phyloP scores from a whole-genome alignment of 2,797 vertebrate species.

The Setipinna tenuifilis region DNA sequence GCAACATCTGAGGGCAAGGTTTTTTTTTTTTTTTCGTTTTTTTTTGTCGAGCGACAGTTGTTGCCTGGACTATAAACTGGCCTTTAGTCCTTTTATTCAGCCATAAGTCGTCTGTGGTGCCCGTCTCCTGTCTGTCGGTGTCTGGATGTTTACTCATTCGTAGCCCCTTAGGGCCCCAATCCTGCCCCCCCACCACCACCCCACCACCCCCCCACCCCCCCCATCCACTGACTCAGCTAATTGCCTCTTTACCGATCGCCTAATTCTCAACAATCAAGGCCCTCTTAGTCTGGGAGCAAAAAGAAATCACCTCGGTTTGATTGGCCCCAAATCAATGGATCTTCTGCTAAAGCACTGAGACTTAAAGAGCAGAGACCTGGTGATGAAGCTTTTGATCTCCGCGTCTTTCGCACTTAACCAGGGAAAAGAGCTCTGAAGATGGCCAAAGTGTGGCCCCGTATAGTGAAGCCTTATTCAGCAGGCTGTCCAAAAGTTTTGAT shows the following conservation, averaged over 20 bases:
- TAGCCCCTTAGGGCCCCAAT: background rate
- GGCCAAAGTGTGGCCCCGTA: background rate
- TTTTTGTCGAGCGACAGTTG: too few relatives aligned
- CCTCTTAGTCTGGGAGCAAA: slow-evolving; percentile 17
- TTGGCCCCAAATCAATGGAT: slow-evolving; percentile 20
- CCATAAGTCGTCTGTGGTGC: too few relatives aligned
- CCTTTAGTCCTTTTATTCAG: too few relatives aligned
- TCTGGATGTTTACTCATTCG: background rate
- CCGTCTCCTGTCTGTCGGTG: too few relatives aligned
- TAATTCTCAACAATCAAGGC: slow-evolving; percentile 44
- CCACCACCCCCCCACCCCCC: too few relatives aligned
- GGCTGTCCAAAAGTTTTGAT: background rate
- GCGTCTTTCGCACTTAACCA: background rate
- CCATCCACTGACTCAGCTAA: slow-evolving; percentile 44
- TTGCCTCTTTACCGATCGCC: slow-evolving; percentile 42
- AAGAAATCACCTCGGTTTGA: slow-evolving; percentile 24
- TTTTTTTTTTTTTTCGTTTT: too few relatives aligned
- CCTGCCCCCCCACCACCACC: background rate
- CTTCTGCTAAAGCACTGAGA: background rate
- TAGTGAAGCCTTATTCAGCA: background rate
- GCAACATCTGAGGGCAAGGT: too few relatives aligned
- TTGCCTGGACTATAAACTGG: too few relatives aligned
- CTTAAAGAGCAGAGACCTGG: background rate
- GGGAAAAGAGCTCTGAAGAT: background rate
- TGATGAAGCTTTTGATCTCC: slow-evolving; percentile 6